Evolutionary conservation across 2,113 vertebrate species (phyloP), one percentile per base, ranked within the genome.

Genomic region (Oplegnathus fasciatus): DNA sequence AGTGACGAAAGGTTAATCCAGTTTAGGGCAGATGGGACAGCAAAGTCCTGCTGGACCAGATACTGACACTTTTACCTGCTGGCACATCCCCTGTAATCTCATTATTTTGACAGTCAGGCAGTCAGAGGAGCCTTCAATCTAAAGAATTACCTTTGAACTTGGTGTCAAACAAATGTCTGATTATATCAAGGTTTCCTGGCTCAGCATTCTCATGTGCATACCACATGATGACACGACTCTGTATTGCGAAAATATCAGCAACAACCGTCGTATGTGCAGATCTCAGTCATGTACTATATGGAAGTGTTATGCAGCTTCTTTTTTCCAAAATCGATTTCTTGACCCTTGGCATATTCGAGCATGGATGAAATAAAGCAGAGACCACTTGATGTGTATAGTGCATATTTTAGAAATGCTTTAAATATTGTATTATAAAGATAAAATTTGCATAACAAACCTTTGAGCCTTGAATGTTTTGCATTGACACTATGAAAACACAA

Each of bases 81-180:
- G 66, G 66, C n/a, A 73, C 71, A 32, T 50, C 40, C 26, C 26
- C 58, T 62, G n/a, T 20, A 58, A 64, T 83, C 61, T 86, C 72
- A 78, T 84, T 78, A 83, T 72, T 61, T 7, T 80, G 62, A 82
- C 17, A 42, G 60, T 73, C n/a, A 42, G 50, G 57, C 50, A 58
- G 57, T 46, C 37, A 18, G 55, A 55, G 67, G 26, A 77, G 37
- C 65, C 62, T 18, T 65, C 64, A 64, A n/a, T 69, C 60, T 57
- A 0, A 46, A 52, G 15, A 34, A 54, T 50, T 44, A 17, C 32
- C 57, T 62, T 57, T 65, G 9, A 58, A 74, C 60, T 26, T 20
- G 2, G 1, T 81, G 66, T 80, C 71, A 65, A 42, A 69, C 58
- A 42, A 74, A 67, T 50, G 30, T 72, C 32, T 58, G 32, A 68